phyloP scores from a whole-genome alignment of 2,113 vertebrate genomes.

The Lasiurus cinereus region DNA sequence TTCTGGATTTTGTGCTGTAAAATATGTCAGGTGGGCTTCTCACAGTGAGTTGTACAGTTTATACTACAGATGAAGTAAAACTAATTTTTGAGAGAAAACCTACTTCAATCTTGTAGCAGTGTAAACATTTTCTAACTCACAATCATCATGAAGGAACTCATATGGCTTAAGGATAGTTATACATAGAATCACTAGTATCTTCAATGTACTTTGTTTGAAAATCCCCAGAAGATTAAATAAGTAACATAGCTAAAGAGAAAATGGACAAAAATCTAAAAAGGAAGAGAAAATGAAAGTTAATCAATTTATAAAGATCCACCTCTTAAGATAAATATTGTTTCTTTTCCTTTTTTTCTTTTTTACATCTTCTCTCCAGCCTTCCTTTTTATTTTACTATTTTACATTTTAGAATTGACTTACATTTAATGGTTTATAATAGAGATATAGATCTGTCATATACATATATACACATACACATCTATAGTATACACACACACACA shows the following conservation, averaged over 20 bases:
- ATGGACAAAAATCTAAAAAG: neutral
- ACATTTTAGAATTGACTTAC: neutral
- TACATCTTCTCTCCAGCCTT: neutral
- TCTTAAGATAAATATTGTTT: neutral
- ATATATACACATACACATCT: neutral
- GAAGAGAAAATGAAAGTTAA: neutral
- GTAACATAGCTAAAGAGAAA: neutral
- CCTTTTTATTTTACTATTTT: neutral
- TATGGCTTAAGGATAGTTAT: conserved; percentile 49
- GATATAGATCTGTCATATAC: neutral
- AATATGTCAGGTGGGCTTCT: conserved; percentile 60
- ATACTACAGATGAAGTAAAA: conserved; percentile 81
- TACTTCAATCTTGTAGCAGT: conserved; percentile 69
- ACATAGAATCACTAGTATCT: conserved; percentile 49
- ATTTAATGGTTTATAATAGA: neutral
- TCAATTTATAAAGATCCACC: neutral
- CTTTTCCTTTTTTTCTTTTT: neutral
- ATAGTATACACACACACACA: neutral
- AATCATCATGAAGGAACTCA: conserved; percentile 64
- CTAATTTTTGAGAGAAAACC: conserved; percentile 81
- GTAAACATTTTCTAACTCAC: conserved; percentile 78
- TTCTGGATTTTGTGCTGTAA: conserved; percentile 77
- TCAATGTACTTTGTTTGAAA: conserved; percentile 60
- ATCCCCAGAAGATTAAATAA: conserved; percentile 30
- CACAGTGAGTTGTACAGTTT: conserved; percentile 79